These are phyloP conservation scores for Puffinus mauretanicus DNA, from an alignment of 2,113 vertebrate species.

Conservation along the genomic window DNA sequence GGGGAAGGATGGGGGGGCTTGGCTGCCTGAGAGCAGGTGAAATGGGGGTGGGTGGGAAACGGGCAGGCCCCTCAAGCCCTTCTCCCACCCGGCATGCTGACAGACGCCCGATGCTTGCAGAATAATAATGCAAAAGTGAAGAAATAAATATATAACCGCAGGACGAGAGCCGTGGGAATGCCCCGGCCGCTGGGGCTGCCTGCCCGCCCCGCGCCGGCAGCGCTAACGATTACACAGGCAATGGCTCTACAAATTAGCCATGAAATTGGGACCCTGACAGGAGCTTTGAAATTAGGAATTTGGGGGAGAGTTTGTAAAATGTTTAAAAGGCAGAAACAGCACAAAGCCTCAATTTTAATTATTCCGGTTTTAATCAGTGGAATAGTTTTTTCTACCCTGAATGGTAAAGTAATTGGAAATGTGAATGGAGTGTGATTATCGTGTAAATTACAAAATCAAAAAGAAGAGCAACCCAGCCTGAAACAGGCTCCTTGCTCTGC, in stretches of 20 bases:
- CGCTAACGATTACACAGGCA: not conserved
- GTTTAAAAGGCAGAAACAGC: slow-evolving; percentile 9
- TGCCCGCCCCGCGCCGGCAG: rapidly evolving
- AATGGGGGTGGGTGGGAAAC: rapidly evolving
- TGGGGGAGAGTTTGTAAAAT: not conserved
- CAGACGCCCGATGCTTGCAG: not conserved
- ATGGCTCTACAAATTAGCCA: not conserved
- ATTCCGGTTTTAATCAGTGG: slow-evolving; percentile 15
- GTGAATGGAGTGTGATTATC: not conserved
- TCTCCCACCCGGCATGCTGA: rapidly evolving
- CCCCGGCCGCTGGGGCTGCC: not conserved
- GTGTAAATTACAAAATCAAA: not conserved
- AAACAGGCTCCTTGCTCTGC: not conserved
- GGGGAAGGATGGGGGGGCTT: not conserved
- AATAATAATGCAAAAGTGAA: not conserved
- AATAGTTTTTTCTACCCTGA: not conserved
- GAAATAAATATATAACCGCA: not conserved
- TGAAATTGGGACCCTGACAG: not conserved
- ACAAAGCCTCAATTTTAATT: slow-evolving; percentile 42
- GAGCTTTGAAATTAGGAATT: not conserved
- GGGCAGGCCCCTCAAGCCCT: not conserved
- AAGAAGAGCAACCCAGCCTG: not conserved
- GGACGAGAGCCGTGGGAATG: not conserved
- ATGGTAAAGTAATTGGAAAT: slow-evolving; percentile 24
- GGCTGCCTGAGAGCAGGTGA: not conserved